phyloP scores from a whole-genome alignment of 2,113 vertebrate genomes.

The Eupsittula cactorum region DNA sequence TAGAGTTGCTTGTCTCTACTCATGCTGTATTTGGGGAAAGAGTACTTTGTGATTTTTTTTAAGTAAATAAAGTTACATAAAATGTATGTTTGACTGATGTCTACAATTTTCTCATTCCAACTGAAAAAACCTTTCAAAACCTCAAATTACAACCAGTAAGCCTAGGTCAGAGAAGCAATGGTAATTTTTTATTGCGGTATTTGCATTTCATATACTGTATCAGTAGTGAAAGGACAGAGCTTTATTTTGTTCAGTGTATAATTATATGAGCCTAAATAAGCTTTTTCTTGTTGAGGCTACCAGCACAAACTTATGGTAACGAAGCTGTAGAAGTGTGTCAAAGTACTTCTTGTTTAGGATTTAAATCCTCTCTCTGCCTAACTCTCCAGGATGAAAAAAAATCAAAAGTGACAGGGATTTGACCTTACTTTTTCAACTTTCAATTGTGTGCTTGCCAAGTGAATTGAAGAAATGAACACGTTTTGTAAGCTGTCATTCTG shows the following conservation, averaged over 20 bases:
- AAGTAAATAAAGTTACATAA: background rate
- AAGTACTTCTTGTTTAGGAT: background rate
- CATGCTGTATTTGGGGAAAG: background rate
- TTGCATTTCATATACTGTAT: background rate
- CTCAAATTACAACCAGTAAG: background rate
- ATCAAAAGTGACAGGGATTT: background rate
- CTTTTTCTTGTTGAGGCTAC: background rate
- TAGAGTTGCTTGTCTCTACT: background rate
- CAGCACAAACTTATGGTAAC: background rate
- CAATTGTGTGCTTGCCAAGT: constrained; percentile 31
- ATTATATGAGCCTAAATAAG: background rate
- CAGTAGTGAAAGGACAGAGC: background rate
- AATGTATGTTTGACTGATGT: background rate
- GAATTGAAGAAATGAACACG: constrained; percentile 25
- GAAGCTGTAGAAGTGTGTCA: background rate
- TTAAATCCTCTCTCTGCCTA: background rate
- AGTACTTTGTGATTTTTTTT: background rate
- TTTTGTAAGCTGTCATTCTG: constrained; percentile 61
- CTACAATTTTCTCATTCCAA: background rate
- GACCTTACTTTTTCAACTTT: constrained; percentile 40
- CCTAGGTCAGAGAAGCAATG: background rate
- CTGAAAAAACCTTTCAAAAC: background rate
- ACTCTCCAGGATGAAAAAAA: constrained; percentile 18
- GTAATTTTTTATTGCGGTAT: background rate
- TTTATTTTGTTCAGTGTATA: constrained; percentile 3